These are phyloP conservation scores for Tipula lateralis DNA, from an alignment of 2,888 invertebrate species.

Conservation along the genomic window DNA sequence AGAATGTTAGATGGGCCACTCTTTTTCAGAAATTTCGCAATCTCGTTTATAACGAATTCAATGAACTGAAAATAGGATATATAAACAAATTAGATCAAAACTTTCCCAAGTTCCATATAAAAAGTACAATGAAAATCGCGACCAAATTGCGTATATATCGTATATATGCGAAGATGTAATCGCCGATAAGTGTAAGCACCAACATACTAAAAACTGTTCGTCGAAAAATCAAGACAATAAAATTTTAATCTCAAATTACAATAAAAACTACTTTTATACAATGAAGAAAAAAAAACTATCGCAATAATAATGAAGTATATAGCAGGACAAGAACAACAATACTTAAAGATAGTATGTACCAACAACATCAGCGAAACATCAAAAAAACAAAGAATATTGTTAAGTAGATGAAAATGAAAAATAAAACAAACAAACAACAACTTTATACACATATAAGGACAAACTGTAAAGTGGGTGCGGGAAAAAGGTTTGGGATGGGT, in stretches of 20 bases:
- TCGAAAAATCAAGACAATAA: not conserved
- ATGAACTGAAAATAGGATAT: too few relatives aligned
- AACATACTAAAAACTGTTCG: not conserved
- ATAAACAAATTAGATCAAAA: too few relatives aligned
- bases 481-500: too few relatives aligned
- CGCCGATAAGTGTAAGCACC: not conserved
- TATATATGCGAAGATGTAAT: not conserved
- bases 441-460: not conserved
- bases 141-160: not conserved
- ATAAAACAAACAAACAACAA: not conserved
- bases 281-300: constrained; percentile 3
- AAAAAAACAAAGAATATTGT: not conserved
- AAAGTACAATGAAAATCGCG: not conserved
- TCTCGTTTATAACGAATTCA: too few relatives aligned
- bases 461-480: not conserved
- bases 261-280: too few relatives aligned
- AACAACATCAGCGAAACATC: not conserved
- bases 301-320: not conserved
- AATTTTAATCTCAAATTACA: constrained; percentile 1
- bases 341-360: not conserved
- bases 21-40: too few relatives aligned
- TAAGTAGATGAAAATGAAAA: constrained; percentile 29
- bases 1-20: too few relatives aligned
- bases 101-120: too few relatives aligned
- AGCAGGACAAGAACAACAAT: not conserved